A percentile compares a stretch with the other conserved stretches of the same genome.
Evolutionary conservation across 2,797 vertebrate species (phyloP).

Genomic region (Rousettus madagascariensis): DNA sequence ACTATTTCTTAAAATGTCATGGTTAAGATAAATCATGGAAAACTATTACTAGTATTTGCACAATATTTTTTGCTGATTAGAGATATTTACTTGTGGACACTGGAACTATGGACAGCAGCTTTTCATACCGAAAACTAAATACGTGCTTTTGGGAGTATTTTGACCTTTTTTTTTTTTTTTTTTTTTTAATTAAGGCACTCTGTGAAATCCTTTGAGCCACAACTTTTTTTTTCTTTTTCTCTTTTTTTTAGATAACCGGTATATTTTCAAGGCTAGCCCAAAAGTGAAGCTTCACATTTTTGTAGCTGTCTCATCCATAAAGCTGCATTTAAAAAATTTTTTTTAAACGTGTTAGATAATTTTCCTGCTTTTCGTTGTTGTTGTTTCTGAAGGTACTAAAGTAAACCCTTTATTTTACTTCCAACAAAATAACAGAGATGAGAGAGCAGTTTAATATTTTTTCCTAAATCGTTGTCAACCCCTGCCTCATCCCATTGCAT

Average conservation of each 20-base stretch:
- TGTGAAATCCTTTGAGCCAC: not conserved
- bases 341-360: not conserved
- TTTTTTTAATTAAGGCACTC: not conserved
- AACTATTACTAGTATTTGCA: not conserved
- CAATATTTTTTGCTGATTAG: not conserved
- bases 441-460: not conserved
- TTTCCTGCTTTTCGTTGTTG: not conserved
- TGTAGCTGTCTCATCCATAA: not conserved
- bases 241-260: not conserved
- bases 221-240: not conserved
- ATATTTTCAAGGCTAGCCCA: not conserved
- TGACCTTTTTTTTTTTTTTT: too few species aligned
- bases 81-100: not conserved
- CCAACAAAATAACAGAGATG: not conserved
- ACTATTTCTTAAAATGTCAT: constrained; percentile 40
- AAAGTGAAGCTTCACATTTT: not conserved
- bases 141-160: not conserved
- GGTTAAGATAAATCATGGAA: not conserved
- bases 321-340: not conserved
- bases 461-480: not conserved
- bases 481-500: not conserved
- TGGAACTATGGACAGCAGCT: not conserved
- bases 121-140: not conserved
- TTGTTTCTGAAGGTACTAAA: not conserved
- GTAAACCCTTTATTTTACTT: not conserved